phyloP scores from a whole-genome alignment of 2,888 invertebrate genomes.

The Itoplectis maculator region DNA sequence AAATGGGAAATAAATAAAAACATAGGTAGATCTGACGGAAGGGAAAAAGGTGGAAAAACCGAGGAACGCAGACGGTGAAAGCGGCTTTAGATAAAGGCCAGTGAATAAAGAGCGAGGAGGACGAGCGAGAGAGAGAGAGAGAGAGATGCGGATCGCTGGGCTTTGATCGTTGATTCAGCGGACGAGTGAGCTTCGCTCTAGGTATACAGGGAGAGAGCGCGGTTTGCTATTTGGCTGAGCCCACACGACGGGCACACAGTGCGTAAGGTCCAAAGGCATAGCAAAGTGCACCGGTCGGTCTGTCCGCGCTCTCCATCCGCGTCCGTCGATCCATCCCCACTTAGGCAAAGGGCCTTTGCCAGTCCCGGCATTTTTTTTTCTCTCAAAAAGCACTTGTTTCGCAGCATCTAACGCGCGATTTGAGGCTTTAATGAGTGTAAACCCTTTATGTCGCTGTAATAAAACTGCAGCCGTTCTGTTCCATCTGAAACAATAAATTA shows the following conservation, averaged over 20 bases:
- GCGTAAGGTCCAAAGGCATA: conserved; percentile 36
- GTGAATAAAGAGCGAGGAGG: conserved; percentile 1
- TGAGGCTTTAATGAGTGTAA: conserved; percentile 15
- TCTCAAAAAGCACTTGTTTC: conserved; percentile 15
- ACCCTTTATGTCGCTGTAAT: background rate
- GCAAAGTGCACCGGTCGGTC: conserved; percentile 23
- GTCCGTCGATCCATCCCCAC: background rate
- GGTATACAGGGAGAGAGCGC: conserved; percentile 14
- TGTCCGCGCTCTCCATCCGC: background rate
- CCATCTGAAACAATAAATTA: background rate
- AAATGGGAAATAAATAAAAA: background rate
- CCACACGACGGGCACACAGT: conserved; percentile 5
- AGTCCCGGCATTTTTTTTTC: background rate
- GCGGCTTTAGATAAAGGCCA: background rate
- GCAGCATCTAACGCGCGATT: conserved; percentile 1
- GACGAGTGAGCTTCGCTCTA: conserved; percentile 25
- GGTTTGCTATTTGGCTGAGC: conserved; percentile 33
- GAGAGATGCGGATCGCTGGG: conserved; percentile 26
- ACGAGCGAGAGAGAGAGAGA: too few relatives aligned
- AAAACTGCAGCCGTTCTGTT: background rate
- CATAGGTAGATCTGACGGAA: background rate
- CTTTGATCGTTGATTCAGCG: conserved; percentile 63
- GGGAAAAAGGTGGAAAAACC: background rate
- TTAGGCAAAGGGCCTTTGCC: conserved; percentile 1
- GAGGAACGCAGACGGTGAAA: conserved; percentile 23